Conservation (phyloP, 1,140 invertebrate genomes). For the Heterodera carotae region DNA sequence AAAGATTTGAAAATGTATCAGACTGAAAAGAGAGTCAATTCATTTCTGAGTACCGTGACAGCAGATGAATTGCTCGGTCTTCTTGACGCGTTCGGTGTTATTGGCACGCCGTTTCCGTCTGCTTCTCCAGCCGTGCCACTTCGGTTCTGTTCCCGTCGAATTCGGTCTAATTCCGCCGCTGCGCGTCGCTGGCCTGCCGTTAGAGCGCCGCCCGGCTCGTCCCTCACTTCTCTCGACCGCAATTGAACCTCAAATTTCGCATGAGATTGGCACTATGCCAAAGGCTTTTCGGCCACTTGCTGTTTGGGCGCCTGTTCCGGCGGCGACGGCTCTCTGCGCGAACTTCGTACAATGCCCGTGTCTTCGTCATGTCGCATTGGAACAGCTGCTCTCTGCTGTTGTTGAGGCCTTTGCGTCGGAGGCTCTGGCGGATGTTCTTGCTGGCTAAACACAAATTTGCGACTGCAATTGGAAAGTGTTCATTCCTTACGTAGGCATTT, state of each 20-base stretch:
- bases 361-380: slow-evolving; percentile 55
- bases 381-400: slow-evolving; percentile 36
- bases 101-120: slow-evolving; percentile 11
- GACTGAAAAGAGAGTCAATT: not conserved
- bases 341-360: slow-evolving; percentile 61
- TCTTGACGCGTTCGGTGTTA: slow-evolving; percentile 16
- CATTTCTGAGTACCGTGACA: not conserved
- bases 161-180: slow-evolving; percentile 59
- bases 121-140: slow-evolving; percentile 33
- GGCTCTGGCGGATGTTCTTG: slow-evolving; percentile 29
- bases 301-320: slow-evolving; percentile 50
- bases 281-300: slow-evolving; percentile 24
- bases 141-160: slow-evolving; percentile 54
- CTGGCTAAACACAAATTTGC: slow-evolving; percentile 27
- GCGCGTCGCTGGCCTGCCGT: slow-evolving; percentile 61
- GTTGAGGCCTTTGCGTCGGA: slow-evolving; percentile 28
- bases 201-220: slow-evolving; percentile 30
- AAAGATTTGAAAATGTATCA: not conserved
- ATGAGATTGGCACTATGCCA: not conserved
- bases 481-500: slow-evolving; percentile 47
- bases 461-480: not conserved
- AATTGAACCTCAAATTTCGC: slow-evolving; percentile 30
- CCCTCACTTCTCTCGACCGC: slow-evolving; percentile 24
- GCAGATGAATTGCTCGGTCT: slow-evolving; percentile 43
- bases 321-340: slow-evolving; percentile 42